Evolutionary conservation across 2,113 vertebrate species (phyloP).

Genomic region (Engystomops pustulosus): DNA sequence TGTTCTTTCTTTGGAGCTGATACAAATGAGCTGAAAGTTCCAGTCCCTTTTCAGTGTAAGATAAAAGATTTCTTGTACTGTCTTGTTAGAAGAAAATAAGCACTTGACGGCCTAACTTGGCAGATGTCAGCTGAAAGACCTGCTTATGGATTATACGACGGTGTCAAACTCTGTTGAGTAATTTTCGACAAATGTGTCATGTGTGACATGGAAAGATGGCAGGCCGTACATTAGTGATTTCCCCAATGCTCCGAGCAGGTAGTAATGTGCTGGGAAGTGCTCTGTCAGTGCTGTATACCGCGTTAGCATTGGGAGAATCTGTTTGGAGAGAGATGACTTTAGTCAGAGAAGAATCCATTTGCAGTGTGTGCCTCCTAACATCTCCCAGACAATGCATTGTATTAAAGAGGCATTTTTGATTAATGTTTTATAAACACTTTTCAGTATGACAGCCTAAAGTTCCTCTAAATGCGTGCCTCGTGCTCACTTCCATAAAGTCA

Average conservation of each 20-base stretch:
- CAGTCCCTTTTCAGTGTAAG: conserved; percentile 70
- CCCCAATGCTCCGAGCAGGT: conserved; percentile 85
- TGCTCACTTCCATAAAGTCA: conserved; percentile 87
- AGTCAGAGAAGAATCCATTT: conserved; percentile 98
- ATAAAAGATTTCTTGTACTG: conserved; percentile 82
- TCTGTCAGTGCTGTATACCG: conserved; percentile 83
- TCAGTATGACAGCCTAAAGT: conserved; percentile 83
- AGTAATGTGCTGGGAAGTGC: conserved; percentile 88
- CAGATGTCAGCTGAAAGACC: conserved; percentile 84
- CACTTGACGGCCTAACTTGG: conserved; percentile 76
- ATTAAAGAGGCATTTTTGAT: conserved; percentile 98
- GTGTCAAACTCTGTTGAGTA: conserved; percentile 91
- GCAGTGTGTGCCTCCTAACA: conserved; percentile 92
- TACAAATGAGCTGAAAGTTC: conserved; percentile 21
- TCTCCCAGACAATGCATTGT: conserved; percentile 90
- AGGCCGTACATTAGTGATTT: conserved; percentile 90
- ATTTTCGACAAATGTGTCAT: conserved; percentile 89
- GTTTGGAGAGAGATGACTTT: conserved; percentile 87
- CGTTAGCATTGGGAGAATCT: conserved; percentile 80
- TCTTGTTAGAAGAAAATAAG: conserved; percentile 76
- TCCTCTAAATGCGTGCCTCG: conserved; percentile 81
- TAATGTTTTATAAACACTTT: conserved; percentile 99
- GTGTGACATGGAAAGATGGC: conserved; percentile 87
- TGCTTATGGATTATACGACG: conserved; percentile 76
- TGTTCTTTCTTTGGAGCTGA: not conserved